Base-by-base conservation (phyloP, 2,113 vertebrate genomes). In the Isichthys henryi region DNA sequence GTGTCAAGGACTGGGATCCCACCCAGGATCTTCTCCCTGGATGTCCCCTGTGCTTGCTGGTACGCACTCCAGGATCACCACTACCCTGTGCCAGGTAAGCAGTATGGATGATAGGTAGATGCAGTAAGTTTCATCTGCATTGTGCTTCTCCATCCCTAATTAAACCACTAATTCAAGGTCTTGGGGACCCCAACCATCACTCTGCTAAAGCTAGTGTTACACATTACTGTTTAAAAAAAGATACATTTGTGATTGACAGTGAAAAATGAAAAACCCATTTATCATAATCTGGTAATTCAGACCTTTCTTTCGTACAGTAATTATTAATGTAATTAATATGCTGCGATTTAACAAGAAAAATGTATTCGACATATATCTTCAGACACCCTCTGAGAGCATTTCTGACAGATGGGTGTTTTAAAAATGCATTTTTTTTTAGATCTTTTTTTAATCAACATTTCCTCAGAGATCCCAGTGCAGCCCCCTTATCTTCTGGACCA, bases 281-380 rank as follows among this genome's bases (percentile, higher is more conserved):
- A 48, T 50, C 83, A 50, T 23, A 86, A 86, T 48, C 46, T 50
- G 46, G 23, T 86, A 50, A 86, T 27, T 86, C 48, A 50, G 23
- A 86, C 83, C 83, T 48, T 31, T 86, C 45, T 43, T 49, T 49
- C 21, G 0, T n/a, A n/a, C 17, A 39, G 31, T 10, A 86, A 86
- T 86, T 86, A 86, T 86, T 86, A 86, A n/a, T 86, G 48, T 50
- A 50, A 27, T 84, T 84, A 45, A 84, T 70, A 70, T 31, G 62
- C 19, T 86, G 83, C n/a, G 0, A 49, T 86, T 86, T 86, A 86
- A 86, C 50, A 86, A 86, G 83, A 86, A 49, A 86, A 86, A 86
- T 80, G 74, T 80, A 43, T 19, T 80, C 13, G 35, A 80, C 74
- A 80, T 80, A 43, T 19, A 80, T 35, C 31, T 19, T 43, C 31